phyloP scores from a whole-genome alignment of 1,140 invertebrate genomes.

The Chymomyza costata region DNA sequence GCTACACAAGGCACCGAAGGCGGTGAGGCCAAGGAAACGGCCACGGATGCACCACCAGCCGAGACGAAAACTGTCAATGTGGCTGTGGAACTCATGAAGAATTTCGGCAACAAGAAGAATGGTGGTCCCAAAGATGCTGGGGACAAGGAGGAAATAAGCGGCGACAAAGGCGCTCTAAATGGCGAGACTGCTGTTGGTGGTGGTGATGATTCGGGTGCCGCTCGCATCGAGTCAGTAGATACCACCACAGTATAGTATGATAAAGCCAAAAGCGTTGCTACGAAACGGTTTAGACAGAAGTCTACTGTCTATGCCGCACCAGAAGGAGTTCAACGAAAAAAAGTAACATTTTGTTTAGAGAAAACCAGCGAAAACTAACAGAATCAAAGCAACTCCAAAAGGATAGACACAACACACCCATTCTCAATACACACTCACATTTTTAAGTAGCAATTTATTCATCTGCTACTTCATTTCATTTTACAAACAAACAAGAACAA shows the following conservation, averaged over 20 bases:
- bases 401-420: constrained; percentile 20
- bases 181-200: constrained; percentile 25
- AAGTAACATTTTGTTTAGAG: constrained; percentile 69
- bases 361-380: constrained; percentile 51
- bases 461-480: constrained; percentile 51
- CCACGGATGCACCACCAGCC: constrained; percentile 32
- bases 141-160: constrained; percentile 33
- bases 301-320: constrained; percentile 51
- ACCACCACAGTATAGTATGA: constrained; percentile 75
- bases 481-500: constrained; percentile 22
- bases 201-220: constrained; percentile 40
- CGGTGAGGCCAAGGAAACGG: constrained; percentile 30
- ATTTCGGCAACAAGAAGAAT: constrained; percentile 57
- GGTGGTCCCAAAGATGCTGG: constrained; percentile 19
- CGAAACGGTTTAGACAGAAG: constrained; percentile 61
- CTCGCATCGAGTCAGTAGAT: constrained; percentile 71
- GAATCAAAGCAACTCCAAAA: constrained; percentile 44
- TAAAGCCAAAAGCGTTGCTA: constrained; percentile 48
- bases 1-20: constrained; percentile 25
- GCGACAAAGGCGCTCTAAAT: constrained; percentile 38
- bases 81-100: constrained; percentile 61
- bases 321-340: constrained; percentile 68
- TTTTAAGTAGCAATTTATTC: constrained; percentile 62
- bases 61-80: constrained; percentile 69
- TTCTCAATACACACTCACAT: constrained; percentile 10